Conservation (phyloP, 2,113 vertebrate genomes). For the Synodontis membranacea region DNA sequence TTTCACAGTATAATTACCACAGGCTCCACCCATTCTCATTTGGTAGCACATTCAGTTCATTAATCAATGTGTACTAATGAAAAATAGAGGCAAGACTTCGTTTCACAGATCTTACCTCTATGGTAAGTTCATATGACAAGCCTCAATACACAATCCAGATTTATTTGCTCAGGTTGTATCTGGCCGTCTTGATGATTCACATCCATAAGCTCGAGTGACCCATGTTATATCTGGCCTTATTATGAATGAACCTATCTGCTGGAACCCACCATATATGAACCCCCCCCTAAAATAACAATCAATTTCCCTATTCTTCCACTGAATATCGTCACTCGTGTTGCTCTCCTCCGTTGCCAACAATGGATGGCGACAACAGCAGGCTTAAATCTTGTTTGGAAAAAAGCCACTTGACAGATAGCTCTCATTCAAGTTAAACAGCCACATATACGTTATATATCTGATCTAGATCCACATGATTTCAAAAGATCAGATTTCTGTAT, state of each 20-base stretch:
- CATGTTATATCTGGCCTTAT: not conserved
- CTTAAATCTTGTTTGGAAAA: too few relatives aligned
- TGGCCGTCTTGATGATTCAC: not conserved
- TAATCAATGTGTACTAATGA: not conserved
- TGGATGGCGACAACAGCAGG: too few relatives aligned
- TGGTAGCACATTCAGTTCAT: not conserved
- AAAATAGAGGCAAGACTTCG: not conserved
- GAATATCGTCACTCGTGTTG: not conserved
- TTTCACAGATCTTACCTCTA: not conserved
- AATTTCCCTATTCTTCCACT: not conserved
- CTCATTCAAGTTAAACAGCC: not conserved
- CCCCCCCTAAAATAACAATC: not conserved
- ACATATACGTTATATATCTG: not conserved
- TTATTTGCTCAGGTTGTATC: not conserved
- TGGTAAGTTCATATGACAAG: not conserved
- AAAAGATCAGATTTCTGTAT: not conserved
- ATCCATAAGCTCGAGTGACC: too few relatives aligned
- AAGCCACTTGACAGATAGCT: not conserved
- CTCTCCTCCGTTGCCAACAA: not conserved
- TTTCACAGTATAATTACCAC: not conserved
- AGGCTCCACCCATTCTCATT: not conserved
- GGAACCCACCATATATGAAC: not conserved
- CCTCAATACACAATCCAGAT: not conserved
- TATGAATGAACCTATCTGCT: not conserved
- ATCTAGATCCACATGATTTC: not conserved